Percentiles rank a stretch among this genome's conserved stretches.
Evolutionary conservation across 2,888 invertebrate genomes (phyloP).

Genomic region (Torymus aiolomorphi): DNA sequence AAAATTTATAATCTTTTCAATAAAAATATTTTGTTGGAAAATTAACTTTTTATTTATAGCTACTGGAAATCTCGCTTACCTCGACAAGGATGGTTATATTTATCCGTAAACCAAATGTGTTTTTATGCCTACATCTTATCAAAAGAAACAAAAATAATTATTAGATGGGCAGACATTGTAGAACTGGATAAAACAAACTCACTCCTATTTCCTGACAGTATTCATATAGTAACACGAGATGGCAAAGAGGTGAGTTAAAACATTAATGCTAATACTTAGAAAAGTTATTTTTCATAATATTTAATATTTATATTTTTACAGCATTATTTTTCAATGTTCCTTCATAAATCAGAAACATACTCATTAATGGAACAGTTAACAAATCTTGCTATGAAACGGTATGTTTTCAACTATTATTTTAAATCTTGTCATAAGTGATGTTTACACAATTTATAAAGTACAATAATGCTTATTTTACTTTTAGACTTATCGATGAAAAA

Average conservation of each 20-base stretch:
- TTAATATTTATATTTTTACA: slow-evolving; percentile 73
- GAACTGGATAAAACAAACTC: slow-evolving; percentile 87
- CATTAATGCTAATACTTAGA: no score
- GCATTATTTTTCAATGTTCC: slow-evolving; percentile 94
- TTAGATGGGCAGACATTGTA: slow-evolving; percentile 93
- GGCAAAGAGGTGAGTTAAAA: slow-evolving; percentile 78
- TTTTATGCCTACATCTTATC: slow-evolving; percentile 97
- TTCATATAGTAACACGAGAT: slow-evolving; percentile 90
- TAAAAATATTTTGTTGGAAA: background rate
- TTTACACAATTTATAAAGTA: slow-evolving; percentile 31
- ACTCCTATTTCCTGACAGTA: slow-evolving; percentile 88
- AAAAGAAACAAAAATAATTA: slow-evolving; percentile 89
- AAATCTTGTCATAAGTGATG: slow-evolving; percentile 44
- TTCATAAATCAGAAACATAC: slow-evolving; percentile 92
- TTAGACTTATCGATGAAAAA: slow-evolving; percentile 93
- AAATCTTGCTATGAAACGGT: slow-evolving; percentile 97
- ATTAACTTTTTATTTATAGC: slow-evolving; percentile 77
- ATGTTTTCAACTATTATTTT: slow-evolving; percentile 66
- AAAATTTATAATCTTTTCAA: background rate
- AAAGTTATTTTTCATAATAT: slow-evolving; percentile 38
- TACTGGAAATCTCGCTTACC: slow-evolving; percentile 95
- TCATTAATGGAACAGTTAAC: slow-evolving; percentile 95
- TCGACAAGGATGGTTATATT: slow-evolving; percentile 96
- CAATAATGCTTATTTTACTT: slow-evolving; percentile 65
- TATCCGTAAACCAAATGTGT: slow-evolving; percentile 97